Conservation (phyloP, 2,113 vertebrate genomes). For the Corapipo altera region DNA sequence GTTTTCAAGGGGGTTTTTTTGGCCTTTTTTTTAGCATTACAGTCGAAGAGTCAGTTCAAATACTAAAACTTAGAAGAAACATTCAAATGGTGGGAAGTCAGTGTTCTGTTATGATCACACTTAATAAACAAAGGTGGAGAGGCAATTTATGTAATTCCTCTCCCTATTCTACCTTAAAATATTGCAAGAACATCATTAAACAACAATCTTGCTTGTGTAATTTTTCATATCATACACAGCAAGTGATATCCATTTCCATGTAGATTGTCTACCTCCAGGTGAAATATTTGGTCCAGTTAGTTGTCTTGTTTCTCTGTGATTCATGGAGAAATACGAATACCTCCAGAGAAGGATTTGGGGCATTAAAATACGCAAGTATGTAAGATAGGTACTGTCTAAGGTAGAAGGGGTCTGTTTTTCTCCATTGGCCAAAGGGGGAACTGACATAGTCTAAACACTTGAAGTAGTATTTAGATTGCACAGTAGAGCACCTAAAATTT, state of each 20-base stretch:
- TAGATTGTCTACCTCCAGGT: not conserved
- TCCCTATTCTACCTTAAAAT: not conserved
- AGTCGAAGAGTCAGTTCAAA: not conserved
- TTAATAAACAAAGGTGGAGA: not conserved
- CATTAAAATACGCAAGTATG: not conserved
- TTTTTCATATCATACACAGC: not conserved
- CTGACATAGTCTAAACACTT: not conserved
- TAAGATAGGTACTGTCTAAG: not conserved
- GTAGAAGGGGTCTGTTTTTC: not conserved
- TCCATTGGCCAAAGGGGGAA: not conserved
- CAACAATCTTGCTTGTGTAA: not conserved
- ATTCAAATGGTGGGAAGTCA: not conserved
- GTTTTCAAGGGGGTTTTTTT: not conserved
- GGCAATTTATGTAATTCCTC: not conserved
- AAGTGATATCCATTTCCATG: not conserved
- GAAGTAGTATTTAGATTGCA: not conserved
- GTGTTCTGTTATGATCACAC: not conserved
- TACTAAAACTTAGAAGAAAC: not conserved
- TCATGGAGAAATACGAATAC: not conserved
- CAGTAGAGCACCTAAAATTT: not conserved
- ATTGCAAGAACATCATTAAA: not conserved
- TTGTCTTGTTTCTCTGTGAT: not conserved
- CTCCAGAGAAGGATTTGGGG: not conserved
- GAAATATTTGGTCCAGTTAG: not conserved
- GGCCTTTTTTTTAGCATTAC: not conserved